Evolutionary conservation across 2,888 invertebrate species (phyloP), one percentile per base, ranked within the genome.

Genomic region (Alentia gelatinosa): DNA sequence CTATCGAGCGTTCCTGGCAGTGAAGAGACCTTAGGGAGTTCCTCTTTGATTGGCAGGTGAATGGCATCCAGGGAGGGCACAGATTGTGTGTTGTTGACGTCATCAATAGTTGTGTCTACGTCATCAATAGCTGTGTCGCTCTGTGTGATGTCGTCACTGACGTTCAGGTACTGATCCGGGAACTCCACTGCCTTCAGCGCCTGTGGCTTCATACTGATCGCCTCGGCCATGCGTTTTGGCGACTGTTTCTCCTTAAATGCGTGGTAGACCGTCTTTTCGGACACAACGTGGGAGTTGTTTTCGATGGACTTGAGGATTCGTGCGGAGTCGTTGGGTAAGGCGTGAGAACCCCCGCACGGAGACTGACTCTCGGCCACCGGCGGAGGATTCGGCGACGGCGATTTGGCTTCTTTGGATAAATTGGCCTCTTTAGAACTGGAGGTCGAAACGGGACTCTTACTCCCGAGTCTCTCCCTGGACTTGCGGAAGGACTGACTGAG

Each of bases 211-310:
- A 90, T 63, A 50, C 91, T 91, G 47, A 91, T 83, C 39, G 91
- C 90, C 92, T 68, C 88, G 75, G 93, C 93, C 79, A 91, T 91
- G 30, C 92, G 92, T 74, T 92, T 93, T 12, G 94, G 94, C 12
- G 93, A 93, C 89, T 94, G 94, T 83, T 92, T 94, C 39, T 95
- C 95, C 91, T 95, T 95, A 92, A 95, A 95, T 39, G 94, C 94
- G 12, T 94, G 94, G 92, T 95, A 95, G 39, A 95, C 93, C 74
- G 94, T 94, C 91, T 93, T 94, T 23, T 95, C 94, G 23, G 93
- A 90, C 26, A 40, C 47, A 19, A 74, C 83, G n/a, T 91, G 89
- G 30, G 93, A 91, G 88, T 94, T 93, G 83, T 94, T 93, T 92
- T 95, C 95, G 75, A 95, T 94, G 33, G 95, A 94, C 92, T 94